These are phyloP conservation scores for Micrasema minimum DNA, from an alignment of 1,140 invertebrate genomes.

Conservation along the genomic window DNA sequence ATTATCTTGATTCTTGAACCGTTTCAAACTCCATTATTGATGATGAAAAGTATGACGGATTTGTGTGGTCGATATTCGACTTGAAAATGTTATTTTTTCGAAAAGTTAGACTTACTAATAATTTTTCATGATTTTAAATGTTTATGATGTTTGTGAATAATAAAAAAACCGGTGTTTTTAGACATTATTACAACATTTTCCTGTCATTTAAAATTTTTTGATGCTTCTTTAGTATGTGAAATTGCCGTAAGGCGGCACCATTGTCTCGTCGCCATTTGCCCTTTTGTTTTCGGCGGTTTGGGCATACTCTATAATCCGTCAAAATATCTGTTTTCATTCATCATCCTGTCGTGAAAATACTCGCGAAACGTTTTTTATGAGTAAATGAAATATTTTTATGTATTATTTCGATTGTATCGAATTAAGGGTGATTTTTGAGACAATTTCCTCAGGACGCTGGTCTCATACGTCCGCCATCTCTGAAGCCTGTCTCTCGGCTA, in stretches of 20 bases:
- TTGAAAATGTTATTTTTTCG: conserved; percentile 21
- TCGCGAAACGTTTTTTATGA: conserved; percentile 42
- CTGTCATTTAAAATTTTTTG: conserved; percentile 30
- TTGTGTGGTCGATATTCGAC: conserved; percentile 32
- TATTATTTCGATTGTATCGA: conserved; percentile 32
- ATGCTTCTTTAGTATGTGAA: conserved; percentile 39
- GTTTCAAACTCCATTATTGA: neutral
- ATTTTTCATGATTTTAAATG: conserved; percentile 9
- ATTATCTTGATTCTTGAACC: no score
- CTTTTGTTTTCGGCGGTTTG: conserved; percentile 43
- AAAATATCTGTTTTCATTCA: conserved; percentile 42
- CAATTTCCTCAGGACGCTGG: conserved; percentile 43
- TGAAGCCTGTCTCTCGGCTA: conserved; percentile 47
- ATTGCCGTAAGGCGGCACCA: conserved; percentile 41
- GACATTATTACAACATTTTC: conserved; percentile 16
- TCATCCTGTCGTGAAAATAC: conserved; percentile 42
- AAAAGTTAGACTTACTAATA: neutral
- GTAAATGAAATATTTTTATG: conserved; percentile 5
- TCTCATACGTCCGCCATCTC: conserved; percentile 48
- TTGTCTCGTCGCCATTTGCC: conserved; percentile 49
- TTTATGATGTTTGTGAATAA: conserved; percentile 4
- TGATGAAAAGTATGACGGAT: conserved; percentile 22
- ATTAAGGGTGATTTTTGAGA: conserved; percentile 42
- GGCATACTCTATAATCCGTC: conserved; percentile 37
- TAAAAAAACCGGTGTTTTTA: neutral